These are phyloP conservation scores for Apistogramma diplotaenia DNA, from an alignment of 2,113 vertebrate species.

Conservation along the genomic window DNA sequence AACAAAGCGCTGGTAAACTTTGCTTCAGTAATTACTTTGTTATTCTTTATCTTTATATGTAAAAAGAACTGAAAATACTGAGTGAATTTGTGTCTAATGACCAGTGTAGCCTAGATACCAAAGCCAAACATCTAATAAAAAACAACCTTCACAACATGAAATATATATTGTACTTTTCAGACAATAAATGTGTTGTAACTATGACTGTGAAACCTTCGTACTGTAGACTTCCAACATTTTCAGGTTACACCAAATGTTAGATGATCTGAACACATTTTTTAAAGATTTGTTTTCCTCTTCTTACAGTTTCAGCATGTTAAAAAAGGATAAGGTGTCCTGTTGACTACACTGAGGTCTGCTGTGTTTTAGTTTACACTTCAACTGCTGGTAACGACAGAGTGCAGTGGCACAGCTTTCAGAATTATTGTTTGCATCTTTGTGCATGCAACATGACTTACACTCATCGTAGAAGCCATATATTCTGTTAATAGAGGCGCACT, in stretches of 20 bases:
- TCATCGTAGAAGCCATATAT: slow-evolving; percentile 98
- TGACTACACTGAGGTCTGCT: neutral
- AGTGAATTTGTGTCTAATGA: no score
- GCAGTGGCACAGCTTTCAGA: neutral
- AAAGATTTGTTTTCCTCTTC: no score
- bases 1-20: neutral
- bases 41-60: neutral
- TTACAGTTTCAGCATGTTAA: no score
- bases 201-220: no score
- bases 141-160: no score
- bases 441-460: slow-evolving; percentile 78
- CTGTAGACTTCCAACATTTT: no score
- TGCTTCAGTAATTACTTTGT: neutral
- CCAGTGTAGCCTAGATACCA: no score
- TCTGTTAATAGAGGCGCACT: slow-evolving; percentile 97
- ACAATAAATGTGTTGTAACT: no score
- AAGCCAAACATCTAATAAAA: no score
- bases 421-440: neutral
- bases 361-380: neutral
- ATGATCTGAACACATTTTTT: neutral
- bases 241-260: neutral
- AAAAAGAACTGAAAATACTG: no score
- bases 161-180: no score
- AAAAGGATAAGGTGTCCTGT: no score
- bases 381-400: neutral